These are phyloP conservation scores for Hippoglossus hippoglossus DNA, from an alignment of 2,797 vertebrate species.

Conservation along the genomic window DNA sequence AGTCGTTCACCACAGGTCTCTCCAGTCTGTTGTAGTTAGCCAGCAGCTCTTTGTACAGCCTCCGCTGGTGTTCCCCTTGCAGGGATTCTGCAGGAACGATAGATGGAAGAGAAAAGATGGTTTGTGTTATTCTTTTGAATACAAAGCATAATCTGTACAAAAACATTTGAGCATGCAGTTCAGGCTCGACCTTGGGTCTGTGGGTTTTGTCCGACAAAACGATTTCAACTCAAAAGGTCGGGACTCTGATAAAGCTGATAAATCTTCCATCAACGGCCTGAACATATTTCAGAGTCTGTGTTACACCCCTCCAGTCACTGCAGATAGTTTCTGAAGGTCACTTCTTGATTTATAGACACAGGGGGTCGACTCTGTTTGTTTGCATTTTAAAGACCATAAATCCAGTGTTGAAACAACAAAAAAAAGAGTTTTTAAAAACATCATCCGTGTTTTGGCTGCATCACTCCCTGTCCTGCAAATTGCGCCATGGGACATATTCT, in stretches of 20 bases:
- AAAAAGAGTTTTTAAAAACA: neutral
- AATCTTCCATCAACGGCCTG: neutral
- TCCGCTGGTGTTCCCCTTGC: conserved; percentile 91
- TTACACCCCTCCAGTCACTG: neutral
- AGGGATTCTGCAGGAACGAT: conserved; percentile 80
- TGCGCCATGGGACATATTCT: conserved; percentile 23
- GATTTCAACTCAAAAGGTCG: too few species aligned
- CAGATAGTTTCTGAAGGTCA: conserved; percentile 36
- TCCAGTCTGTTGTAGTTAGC: conserved; percentile 93
- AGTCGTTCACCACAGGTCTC: conserved; percentile 91
- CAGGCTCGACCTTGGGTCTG: neutral
- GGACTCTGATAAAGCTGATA: neutral
- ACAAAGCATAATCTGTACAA: neutral
- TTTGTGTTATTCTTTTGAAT: conserved; percentile 4
- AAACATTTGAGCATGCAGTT: neutral
- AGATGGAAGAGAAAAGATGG: conserved; percentile 3
- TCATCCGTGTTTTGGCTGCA: conserved; percentile 35
- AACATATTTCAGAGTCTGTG: conserved; percentile 11
- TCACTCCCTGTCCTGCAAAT: conserved; percentile 22
- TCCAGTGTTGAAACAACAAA: conserved; percentile 10
- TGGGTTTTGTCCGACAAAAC: neutral
- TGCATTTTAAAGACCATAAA: conserved; percentile 40
- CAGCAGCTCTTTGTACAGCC: conserved; percentile 88
- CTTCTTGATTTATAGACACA: conserved; percentile 17
- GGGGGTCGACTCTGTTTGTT: neutral